Evolutionary conservation across 2,797 vertebrate genomes (phyloP).

Genomic region (Poecilia wingei): DNA sequence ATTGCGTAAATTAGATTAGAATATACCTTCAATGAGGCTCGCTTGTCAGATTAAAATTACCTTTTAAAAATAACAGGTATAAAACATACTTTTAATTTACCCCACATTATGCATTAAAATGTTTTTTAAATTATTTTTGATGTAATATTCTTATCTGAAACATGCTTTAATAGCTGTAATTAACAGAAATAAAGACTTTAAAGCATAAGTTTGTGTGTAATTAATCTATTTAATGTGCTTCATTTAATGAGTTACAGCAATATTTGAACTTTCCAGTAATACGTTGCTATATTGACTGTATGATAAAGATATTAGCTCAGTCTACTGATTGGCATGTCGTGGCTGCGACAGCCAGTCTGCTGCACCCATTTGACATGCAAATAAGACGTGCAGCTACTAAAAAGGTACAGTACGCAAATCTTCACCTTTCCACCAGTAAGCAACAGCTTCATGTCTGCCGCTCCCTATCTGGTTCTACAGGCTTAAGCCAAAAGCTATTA

Average conservation of each 20-base stretch:
- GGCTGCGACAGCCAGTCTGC: slow-evolving; percentile 20
- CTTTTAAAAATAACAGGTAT: not conserved
- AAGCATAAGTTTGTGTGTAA: not conserved
- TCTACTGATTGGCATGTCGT: slow-evolving; percentile 9
- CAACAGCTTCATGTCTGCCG: not conserved
- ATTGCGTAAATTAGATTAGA: not conserved
- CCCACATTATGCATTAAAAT: not conserved
- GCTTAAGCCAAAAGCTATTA: not conserved
- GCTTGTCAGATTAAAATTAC: not conserved
- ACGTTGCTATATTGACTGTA: not conserved
- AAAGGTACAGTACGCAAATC: not conserved
- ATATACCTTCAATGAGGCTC: not conserved
- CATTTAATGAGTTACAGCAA: not conserved
- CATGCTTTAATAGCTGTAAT: not conserved
- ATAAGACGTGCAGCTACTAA: slow-evolving; percentile 42
- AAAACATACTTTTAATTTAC: not conserved
- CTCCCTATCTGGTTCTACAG: slow-evolving; percentile 10
- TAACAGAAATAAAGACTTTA: not conserved
- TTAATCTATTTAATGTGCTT: not conserved
- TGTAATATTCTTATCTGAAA: not conserved
- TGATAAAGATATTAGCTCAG: not conserved
- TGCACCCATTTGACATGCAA: slow-evolving; percentile 56
- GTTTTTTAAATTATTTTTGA: not conserved
- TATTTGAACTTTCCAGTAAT: not conserved
- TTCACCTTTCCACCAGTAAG: slow-evolving; percentile 19